Evolutionary conservation across 2,797 vertebrate genomes (phyloP), one percentile per base, ranked within the genome.

Genomic region (Notamacropus eugenii): DNA sequence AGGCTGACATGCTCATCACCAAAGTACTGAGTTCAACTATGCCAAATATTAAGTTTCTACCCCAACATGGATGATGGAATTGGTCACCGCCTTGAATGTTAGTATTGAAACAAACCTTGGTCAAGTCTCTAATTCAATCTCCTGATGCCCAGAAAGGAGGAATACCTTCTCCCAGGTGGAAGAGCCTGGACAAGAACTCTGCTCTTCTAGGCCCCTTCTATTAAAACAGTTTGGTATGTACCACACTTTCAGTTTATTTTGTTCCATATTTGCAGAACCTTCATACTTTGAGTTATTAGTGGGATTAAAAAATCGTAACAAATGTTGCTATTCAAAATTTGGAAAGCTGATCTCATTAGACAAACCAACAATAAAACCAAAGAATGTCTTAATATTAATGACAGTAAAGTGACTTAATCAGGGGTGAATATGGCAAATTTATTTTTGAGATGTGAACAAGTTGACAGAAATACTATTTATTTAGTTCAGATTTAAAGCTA

Each of bases 1-100:
- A 96, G 55, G 90, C 1, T 95, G 91, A 91, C 62, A 19, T 59
- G 58, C 5, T 94, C 62, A 28, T 27, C 59, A 93, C 54, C 14
- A 16, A 82, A 62, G 4, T 91, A 93, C 40, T 52, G 31, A 90
- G 62, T 0, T 94, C 40, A 93, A 11, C 24, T 92, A 54, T 11
- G 82, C 4, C 55, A 57, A 29, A 87, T 1, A 12, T 28, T 46
- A 87, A 50, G 22, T 87, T 27, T n/a, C 13, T 67, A n/a, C 4
- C 5, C 8, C 34, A 87, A 27, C 10, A 27, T 9, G 3, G 8
- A 87, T 24, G 6, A 82, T 5, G 4, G 6, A 82, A 74, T 5
- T 10, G 74, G 4, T 50, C 9, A 50, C 9, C 3, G 28, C 40
- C 1, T 24, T 0, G 19, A 46, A 67, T 5, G 34, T 67, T 2